These are phyloP conservation scores for Phyllotreta striolata DNA, from an alignment of 2,888 invertebrate species.

Conservation along the genomic window DNA sequence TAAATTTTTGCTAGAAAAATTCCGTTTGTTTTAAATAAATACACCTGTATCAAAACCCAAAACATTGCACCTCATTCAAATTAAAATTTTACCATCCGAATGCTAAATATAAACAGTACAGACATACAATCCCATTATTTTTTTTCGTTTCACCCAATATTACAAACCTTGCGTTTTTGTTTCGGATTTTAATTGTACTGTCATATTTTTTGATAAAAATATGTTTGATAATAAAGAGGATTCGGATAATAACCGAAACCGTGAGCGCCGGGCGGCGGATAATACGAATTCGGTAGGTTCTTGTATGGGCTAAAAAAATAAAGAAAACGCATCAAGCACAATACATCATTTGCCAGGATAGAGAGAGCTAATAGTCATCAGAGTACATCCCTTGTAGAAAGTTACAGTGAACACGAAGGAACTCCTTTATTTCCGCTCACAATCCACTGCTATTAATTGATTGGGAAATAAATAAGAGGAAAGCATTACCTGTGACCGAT, in stretches of 20 bases:
- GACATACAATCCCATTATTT: constrained; percentile 7
- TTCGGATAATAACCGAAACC: constrained; percentile 8
- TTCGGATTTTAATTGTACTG: neutral
- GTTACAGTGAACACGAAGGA: too few species aligned
- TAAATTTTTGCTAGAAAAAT: too few species aligned
- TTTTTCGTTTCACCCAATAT: neutral
- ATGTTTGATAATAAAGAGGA: constrained; percentile 7
- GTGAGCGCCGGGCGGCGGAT: constrained; percentile 12
- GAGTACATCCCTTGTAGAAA: too few species aligned
- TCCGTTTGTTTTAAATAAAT: neutral
- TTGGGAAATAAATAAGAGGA: neutral
- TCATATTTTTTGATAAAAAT: constrained; percentile 16
- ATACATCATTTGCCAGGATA: too few species aligned
- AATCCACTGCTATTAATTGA: neutral
- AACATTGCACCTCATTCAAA: neutral
- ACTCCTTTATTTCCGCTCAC: neutral
- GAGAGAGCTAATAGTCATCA: too few species aligned
- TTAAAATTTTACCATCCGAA: neutral
- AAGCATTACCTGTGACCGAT: constrained; percentile 80
- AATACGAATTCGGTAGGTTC: constrained; percentile 17
- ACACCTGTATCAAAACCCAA: neutral
- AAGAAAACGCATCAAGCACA: neutral
- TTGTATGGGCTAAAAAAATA: constrained; percentile 25
- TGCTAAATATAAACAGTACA: neutral
- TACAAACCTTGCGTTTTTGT: constrained; percentile 8